These are phyloP conservation scores for Labeo calbasu DNA, from an alignment of 2,797 vertebrate species.

Conservation along the genomic window DNA sequence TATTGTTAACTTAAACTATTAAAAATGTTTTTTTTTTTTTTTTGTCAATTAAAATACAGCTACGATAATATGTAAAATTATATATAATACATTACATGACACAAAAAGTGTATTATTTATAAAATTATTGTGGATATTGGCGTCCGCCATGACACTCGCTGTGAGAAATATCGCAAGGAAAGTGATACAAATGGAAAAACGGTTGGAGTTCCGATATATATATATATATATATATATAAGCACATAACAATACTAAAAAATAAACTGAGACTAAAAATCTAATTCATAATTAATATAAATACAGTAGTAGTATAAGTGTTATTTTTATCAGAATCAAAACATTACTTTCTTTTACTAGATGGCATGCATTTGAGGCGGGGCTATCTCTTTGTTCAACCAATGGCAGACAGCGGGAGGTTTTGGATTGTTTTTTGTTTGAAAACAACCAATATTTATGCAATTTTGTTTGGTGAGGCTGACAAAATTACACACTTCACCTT, in stretches of 20 bases:
- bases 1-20: neutral
- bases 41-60: neutral
- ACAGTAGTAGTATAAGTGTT: too few species aligned
- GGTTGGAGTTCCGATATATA: too few species aligned
- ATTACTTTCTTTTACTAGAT: neutral
- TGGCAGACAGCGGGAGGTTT: neutral
- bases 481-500: conserved; percentile 3
- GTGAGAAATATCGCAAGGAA: too few species aligned
- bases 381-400: neutral
- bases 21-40: neutral
- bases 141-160: too few species aligned
- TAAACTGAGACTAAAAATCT: neutral
- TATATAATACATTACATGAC: neutral
- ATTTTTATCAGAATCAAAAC: too few species aligned
- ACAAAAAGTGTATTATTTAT: too few species aligned
- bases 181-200: too few species aligned
- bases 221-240: too few species aligned
- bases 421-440: neutral
- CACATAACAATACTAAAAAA: neutral
- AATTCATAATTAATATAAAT: too few species aligned
- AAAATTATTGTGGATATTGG: too few species aligned
- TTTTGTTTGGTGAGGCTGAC: neutral
- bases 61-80: neutral
- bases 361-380: neutral
- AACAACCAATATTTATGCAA: conserved; percentile 2